A percentile compares a stretch with the other conserved stretches of the same genome.
phyloP scores from a whole-genome alignment of 2,888 invertebrate species.

The Tenthredo mesomela region DNA sequence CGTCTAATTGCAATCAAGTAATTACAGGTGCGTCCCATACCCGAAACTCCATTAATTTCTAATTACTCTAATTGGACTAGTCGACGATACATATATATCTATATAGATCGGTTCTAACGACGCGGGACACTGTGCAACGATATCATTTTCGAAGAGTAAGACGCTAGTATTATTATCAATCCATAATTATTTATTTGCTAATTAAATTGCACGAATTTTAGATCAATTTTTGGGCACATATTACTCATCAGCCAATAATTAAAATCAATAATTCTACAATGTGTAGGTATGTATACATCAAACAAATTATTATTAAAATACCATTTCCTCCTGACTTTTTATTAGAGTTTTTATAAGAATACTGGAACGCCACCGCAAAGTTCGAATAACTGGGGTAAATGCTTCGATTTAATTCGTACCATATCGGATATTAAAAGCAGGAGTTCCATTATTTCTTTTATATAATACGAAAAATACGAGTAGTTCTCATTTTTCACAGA shows the following conservation, averaged over 20 bases:
- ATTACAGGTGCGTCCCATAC: conserved; percentile 7
- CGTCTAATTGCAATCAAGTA: conserved; percentile 40
- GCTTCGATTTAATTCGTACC: background rate
- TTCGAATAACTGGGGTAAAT: conserved; percentile 16
- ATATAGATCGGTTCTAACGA: background rate
- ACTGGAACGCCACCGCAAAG: background rate
- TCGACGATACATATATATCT: background rate
- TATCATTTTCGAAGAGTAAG: background rate
- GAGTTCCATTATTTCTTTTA: background rate
- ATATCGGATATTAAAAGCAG: conserved; percentile 24
- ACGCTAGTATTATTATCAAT: background rate
- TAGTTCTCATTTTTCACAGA: background rate
- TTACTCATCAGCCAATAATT: conserved; percentile 57
- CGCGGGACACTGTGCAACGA: background rate
- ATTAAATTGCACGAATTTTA: background rate
- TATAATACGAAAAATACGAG: background rate
- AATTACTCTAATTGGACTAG: conserved; percentile 12
- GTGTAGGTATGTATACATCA: conserved; percentile 58
- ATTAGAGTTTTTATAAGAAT: conserved; percentile 35
- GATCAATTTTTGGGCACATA: too few species aligned
- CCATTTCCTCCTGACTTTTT: conserved; percentile 42
- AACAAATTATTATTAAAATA: conserved; percentile 58
- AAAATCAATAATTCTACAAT: conserved; percentile 57
- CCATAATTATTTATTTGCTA: too few species aligned
- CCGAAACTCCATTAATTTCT: conserved; percentile 30